phyloP scores from a whole-genome alignment of 1,140 invertebrate species.

The Lepidurus apus region DNA sequence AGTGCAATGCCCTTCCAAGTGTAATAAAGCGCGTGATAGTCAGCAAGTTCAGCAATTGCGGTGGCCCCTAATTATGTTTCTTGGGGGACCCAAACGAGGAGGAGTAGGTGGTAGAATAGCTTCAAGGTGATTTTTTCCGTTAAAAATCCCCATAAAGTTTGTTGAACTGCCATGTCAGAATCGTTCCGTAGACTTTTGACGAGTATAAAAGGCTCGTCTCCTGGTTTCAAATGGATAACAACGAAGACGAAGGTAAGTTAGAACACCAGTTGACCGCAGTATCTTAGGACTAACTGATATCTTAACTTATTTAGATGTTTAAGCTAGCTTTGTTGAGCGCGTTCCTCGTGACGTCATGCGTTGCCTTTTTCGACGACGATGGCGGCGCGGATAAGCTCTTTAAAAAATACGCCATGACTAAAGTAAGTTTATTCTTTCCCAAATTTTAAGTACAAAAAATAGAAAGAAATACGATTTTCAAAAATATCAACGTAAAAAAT shows the following conservation, averaged over 20 bases:
- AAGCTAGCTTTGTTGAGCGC: neutral
- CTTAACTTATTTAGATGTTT: neutral
- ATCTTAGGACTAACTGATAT: neutral
- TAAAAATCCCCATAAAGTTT: neutral
- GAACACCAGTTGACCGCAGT: neutral
- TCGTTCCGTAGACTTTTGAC: neutral
- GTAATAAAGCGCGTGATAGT: neutral
- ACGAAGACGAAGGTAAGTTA: neutral
- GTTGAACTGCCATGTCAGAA: neutral
- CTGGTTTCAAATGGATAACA: neutral
- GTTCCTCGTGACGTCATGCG: neutral
- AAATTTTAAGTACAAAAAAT: neutral
- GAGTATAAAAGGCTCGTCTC: neutral
- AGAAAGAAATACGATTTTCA: neutral
- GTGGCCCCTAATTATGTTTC: neutral
- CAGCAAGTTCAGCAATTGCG: neutral
- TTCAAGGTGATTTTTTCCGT: neutral
- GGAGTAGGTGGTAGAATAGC: neutral
- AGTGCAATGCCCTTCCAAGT: neutral
- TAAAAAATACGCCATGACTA: constrained; percentile 27
- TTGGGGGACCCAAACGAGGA: neutral
- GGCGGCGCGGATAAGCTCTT: constrained; percentile 3
- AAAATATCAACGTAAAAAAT: neutral
- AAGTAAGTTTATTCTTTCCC: neutral
- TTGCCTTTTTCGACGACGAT: neutral